These are phyloP conservation scores for Clarias platycephalus DNA, from an alignment of 2,797 vertebrate species.

Conservation along the genomic window DNA sequence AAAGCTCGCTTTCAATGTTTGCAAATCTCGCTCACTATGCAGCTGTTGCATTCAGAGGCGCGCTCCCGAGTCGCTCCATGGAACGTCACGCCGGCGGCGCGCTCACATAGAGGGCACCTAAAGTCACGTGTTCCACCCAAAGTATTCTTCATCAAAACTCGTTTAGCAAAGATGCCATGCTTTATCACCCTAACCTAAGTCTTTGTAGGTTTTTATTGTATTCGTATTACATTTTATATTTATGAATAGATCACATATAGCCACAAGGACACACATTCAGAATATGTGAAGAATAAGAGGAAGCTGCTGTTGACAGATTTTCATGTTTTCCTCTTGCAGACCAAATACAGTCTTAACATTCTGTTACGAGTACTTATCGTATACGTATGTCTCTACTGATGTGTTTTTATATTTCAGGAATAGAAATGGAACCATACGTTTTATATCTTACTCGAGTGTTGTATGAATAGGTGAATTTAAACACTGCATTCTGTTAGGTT, in stretches of 20 bases:
- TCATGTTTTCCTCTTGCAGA: constrained; percentile 6
- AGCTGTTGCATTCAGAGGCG: constrained; percentile 74
- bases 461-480: background rate
- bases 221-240: background rate
- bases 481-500: constrained; percentile 2
- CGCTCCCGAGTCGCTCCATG: constrained; percentile 48
- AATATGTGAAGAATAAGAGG: background rate
- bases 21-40: constrained; percentile 67
- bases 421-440: background rate
- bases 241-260: background rate
- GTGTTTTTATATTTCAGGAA: background rate
- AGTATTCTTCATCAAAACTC: constrained; percentile 41
- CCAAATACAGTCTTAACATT: background rate
- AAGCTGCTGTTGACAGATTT: constrained; percentile 14
- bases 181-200: background rate
- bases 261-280: background rate
- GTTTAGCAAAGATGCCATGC: background rate
- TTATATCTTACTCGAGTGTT: background rate
- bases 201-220: background rate
- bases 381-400: background rate
- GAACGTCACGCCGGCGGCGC: constrained; percentile 41
- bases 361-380: background rate
- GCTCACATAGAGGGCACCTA: constrained; percentile 48
- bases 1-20: constrained; percentile 62
- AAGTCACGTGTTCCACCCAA: constrained; percentile 51